These are phyloP conservation scores for Plagodis pulveraria DNA, from an alignment of 2,888 invertebrate species.

Conservation along the genomic window DNA sequence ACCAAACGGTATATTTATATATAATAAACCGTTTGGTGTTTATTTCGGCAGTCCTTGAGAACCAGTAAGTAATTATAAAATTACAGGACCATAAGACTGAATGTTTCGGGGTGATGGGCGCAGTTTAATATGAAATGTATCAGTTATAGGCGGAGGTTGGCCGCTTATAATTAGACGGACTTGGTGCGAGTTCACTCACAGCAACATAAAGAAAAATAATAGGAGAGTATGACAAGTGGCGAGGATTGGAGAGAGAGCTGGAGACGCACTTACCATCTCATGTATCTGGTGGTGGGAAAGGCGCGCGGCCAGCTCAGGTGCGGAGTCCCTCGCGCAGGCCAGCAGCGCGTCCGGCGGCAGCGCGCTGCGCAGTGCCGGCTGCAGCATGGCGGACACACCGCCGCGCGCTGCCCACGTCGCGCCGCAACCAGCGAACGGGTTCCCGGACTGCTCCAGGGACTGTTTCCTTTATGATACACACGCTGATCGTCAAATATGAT, in stretches of 20 bases:
- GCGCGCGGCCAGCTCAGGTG: constrained; percentile 91
- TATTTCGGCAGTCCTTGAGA: too few relatives aligned
- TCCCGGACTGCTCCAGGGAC: constrained; percentile 83
- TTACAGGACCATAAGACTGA: too few relatives aligned
- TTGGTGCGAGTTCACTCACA: not conserved
- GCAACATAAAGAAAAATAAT: too few relatives aligned
- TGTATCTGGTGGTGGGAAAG: constrained; percentile 91
- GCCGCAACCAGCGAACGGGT: constrained; percentile 86
- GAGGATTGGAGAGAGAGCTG: not conserved
- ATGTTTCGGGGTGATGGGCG: too few relatives aligned
- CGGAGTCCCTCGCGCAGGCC: constrained; percentile 94
- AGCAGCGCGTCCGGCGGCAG: constrained; percentile 92
- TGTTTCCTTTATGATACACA: constrained; percentile 83
- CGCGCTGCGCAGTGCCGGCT: constrained; percentile 82
- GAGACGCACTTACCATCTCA: constrained; percentile 88
- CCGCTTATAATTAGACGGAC: too few relatives aligned
- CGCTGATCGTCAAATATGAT: constrained; percentile 62
- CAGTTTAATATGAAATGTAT: too few relatives aligned
- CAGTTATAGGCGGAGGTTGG: too few relatives aligned
- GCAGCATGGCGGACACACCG: constrained; percentile 78
- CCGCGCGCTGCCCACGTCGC: constrained; percentile 71
- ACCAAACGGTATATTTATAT: too few relatives aligned
- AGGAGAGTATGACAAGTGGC: too few relatives aligned
- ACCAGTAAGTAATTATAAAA: too few relatives aligned
- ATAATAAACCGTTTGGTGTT: too few relatives aligned